These are phyloP conservation scores for Lasius fuliginosus DNA, from an alignment of 2,888 invertebrate species.

Conservation along the genomic window DNA sequence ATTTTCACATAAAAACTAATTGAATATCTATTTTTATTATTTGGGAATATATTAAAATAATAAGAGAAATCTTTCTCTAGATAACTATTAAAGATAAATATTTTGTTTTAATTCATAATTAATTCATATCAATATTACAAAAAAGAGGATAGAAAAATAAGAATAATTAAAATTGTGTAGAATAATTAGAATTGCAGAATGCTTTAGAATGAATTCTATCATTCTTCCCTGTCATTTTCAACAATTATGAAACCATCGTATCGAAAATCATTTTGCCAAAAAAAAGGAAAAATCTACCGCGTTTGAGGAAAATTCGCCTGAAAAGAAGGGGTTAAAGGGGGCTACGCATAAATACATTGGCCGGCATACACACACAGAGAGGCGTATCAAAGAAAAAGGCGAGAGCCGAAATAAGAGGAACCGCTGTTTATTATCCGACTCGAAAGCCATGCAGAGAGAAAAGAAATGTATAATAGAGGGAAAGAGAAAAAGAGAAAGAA, in stretches of 20 bases:
- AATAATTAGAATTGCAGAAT: background rate
- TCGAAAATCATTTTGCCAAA: slow-evolving; percentile 6
- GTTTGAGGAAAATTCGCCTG: slow-evolving; percentile 27
- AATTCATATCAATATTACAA: background rate
- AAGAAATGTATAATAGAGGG: background rate
- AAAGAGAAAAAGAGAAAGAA: background rate
- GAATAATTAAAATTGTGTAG: background rate
- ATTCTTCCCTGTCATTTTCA: background rate
- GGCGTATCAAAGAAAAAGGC: slow-evolving; percentile 12
- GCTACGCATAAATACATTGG: slow-evolving; percentile 15
- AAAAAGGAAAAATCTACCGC: slow-evolving; percentile 7
- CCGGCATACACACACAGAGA: slow-evolving; percentile 8
- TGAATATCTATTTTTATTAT: background rate
- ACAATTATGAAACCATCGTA: background rate
- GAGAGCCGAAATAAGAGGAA: slow-evolving; percentile 40
- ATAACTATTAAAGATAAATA: background rate
- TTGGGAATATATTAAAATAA: slow-evolving; percentile 9
- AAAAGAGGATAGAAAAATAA: background rate
- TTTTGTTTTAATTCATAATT: background rate
- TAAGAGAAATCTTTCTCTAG: background rate
- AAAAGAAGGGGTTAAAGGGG: slow-evolving; percentile 13
- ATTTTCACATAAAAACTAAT: slow-evolving; percentile 27
- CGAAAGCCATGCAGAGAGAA: background rate
- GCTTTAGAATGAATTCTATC: background rate
- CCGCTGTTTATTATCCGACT: slow-evolving; percentile 28